Conservation (phyloP, 2,113 vertebrate species). For the Sapajus apella region DNA sequence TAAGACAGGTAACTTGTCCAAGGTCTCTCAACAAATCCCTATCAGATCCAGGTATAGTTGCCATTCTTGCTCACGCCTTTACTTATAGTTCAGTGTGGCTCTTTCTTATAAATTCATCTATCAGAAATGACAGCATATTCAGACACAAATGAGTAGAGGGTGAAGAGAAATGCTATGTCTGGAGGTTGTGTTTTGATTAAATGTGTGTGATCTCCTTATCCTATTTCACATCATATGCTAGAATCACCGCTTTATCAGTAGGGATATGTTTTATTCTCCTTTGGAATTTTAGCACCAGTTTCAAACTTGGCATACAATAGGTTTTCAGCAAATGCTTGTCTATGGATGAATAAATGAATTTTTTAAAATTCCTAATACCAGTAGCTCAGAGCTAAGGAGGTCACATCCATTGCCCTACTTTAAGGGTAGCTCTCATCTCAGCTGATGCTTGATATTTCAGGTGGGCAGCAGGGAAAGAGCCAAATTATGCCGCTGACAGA, state of each 20-base stretch:
- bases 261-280: conserved; percentile 25
- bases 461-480: neutral
- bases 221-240: neutral
- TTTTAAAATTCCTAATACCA: neutral
- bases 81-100: neutral
- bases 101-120: neutral
- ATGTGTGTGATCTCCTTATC: neutral
- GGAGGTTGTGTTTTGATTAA: neutral
- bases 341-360: neutral
- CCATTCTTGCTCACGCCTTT: neutral
- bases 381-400: neutral
- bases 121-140: neutral
- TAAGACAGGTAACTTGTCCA: neutral
- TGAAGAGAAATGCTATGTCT: neutral
- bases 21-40: neutral
- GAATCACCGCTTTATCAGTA: conserved; percentile 22
- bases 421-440: neutral
- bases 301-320: neutral
- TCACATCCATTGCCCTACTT: neutral
- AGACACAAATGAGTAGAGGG: neutral
- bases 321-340: neutral
- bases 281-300: conserved; percentile 23
- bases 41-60: neutral
- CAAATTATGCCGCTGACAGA: neutral
- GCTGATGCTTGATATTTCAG: conserved; percentile 4